phyloP scores from a whole-genome alignment of 2,797 vertebrate species.

The Gorsachius magnificus region DNA sequence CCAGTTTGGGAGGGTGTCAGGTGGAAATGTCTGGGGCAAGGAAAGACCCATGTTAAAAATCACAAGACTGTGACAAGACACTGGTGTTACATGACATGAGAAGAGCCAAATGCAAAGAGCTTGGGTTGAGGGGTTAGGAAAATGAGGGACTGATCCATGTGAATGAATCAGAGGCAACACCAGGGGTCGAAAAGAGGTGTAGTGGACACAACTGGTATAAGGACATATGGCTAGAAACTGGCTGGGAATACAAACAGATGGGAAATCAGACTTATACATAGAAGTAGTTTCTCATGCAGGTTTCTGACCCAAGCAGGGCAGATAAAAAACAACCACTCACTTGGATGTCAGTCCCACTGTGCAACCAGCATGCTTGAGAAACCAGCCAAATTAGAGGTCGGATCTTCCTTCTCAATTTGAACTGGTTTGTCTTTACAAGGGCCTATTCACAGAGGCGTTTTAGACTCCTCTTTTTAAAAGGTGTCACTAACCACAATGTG shows the following conservation, averaged over 20 bases:
- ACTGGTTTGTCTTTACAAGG: neutral
- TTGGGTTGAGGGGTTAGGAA: neutral
- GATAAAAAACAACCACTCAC: neutral
- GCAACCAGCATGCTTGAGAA: neutral
- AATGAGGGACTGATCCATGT: neutral
- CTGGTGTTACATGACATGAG: rapidly evolving
- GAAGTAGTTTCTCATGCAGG: neutral
- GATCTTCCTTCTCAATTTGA: neutral
- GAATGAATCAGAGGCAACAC: neutral
- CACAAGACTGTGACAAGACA: neutral
- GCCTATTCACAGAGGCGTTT: neutral
- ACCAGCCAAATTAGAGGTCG: neutral
- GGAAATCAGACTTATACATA: neutral
- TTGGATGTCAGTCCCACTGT: neutral
- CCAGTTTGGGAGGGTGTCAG: neutral
- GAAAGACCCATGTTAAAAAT: neutral
- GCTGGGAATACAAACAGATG: neutral
- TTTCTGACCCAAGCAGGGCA: neutral
- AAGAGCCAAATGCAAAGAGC: neutral
- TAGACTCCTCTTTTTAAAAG: neutral
- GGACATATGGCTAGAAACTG: neutral
- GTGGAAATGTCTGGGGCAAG: neutral
- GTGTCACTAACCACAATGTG: rapidly evolving
- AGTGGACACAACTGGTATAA: neutral
- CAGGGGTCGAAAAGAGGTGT: neutral